A percentile compares a stretch with the other conserved stretches of the same genome.
These are phyloP conservation scores for Micoletzkya japonica DNA, from an alignment of 2,888 invertebrate species.

Conservation along the genomic window DNA sequence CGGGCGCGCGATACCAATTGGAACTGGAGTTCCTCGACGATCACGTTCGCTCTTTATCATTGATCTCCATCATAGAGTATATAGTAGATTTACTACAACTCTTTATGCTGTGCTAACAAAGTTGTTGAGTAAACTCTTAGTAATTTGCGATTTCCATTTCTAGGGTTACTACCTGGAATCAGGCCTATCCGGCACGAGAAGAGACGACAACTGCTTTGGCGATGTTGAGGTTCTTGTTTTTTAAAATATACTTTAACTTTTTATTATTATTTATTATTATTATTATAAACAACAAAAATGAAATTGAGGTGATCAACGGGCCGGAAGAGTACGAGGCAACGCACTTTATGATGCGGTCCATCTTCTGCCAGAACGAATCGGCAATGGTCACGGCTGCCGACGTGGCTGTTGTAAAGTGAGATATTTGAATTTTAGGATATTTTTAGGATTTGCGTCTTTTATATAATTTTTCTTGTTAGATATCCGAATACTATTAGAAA, in stretches of 20 bases:
- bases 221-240: conserved; percentile 28
- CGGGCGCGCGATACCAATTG: conserved; percentile 48
- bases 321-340: conserved; percentile 15
- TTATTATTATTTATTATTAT: background rate
- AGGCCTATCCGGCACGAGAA: conserved; percentile 18
- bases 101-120: background rate
- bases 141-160: conserved; percentile 6
- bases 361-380: conserved; percentile 48
- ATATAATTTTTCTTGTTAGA: background rate
- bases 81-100: no score
- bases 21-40: conserved; percentile 45
- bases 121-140: background rate
- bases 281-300: no score
- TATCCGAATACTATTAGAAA: background rate
- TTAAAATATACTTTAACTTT: background rate
- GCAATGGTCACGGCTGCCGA: conserved; percentile 41
- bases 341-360: conserved; percentile 10
- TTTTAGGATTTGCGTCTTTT: background rate
- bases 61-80: background rate
- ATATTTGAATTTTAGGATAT: no score
- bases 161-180: conserved; percentile 42
- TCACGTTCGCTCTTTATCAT: background rate
- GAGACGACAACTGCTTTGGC: conserved; percentile 32
- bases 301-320: conserved; percentile 34
- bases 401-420: conserved; percentile 35